These are phyloP conservation scores for Xylota segnis DNA, from an alignment of 2,888 invertebrate genomes.

Conservation along the genomic window DNA sequence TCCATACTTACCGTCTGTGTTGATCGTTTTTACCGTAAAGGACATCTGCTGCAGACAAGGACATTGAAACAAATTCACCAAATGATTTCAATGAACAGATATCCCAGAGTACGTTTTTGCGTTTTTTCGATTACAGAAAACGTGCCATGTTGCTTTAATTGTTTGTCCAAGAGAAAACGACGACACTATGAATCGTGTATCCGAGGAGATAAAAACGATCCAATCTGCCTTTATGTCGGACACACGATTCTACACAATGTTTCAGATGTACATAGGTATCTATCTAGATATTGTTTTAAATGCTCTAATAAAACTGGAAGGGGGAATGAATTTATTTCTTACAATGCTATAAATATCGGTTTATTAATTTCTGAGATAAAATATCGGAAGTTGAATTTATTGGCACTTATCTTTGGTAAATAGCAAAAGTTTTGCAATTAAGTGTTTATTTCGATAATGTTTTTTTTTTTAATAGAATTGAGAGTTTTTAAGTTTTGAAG, in stretches of 20 bases:
- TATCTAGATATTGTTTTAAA: background rate
- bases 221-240: constrained; percentile 8
- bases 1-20: constrained; percentile 11
- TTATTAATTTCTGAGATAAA: too few species aligned
- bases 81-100: constrained; percentile 24
- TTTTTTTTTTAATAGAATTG: too few species aligned
- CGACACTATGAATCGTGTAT: background rate
- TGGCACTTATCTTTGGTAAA: too few species aligned
- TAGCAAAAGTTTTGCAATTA: too few species aligned
- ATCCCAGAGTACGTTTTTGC: background rate
- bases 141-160: constrained; percentile 40
- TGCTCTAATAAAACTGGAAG: background rate
- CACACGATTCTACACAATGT: background rate
- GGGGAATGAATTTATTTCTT: background rate
- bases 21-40: constrained; percentile 23
- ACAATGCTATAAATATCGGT: background rate
- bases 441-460: too few species aligned
- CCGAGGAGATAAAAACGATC: constrained; percentile 19
- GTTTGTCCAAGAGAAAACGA: constrained; percentile 4
- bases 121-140: constrained; percentile 29
- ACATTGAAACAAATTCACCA: constrained; percentile 32
- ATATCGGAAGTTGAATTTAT: too few species aligned
- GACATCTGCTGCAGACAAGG: constrained; percentile 22
- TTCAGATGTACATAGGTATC: background rate
- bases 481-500: too few species aligned